Conservation (phyloP, 2,797 vertebrate species). For the Tiaroga cobitis region DNA sequence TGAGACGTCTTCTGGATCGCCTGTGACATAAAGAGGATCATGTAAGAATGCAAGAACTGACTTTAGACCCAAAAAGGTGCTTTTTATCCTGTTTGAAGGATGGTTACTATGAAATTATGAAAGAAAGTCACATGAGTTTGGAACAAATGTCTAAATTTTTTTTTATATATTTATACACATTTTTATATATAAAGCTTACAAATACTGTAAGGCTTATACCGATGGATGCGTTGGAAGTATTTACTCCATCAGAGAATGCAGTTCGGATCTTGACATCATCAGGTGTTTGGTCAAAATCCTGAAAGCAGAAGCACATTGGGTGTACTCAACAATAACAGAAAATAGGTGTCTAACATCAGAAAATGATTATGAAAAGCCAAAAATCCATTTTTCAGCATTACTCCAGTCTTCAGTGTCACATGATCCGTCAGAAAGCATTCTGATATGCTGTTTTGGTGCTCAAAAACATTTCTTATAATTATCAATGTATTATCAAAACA, state of each 20-base stretch:
- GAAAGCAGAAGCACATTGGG: conserved; percentile 20
- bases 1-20: neutral
- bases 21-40: conserved; percentile 1
- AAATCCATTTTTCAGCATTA: neutral
- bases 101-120: neutral
- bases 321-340: neutral
- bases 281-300: conserved; percentile 86
- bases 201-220: conserved; percentile 53
- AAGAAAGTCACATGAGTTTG: too few relatives aligned
- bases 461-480: neutral
- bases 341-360: neutral
- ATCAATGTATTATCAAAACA: neutral
- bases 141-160: too few relatives aligned
- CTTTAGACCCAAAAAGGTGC: neutral
- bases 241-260: conserved; percentile 88
- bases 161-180: too few relatives aligned
- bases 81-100: neutral
- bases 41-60: neutral
- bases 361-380: neutral
- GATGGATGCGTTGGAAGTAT: conserved; percentile 73
- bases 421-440: neutral
- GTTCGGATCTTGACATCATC: conserved; percentile 93
- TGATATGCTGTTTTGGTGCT: neutral
- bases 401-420: neutral
- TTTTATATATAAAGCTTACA: neutral